Base-by-base conservation (phyloP, 2,888 invertebrate species). In the Drosophila tanythrix region DNA sequence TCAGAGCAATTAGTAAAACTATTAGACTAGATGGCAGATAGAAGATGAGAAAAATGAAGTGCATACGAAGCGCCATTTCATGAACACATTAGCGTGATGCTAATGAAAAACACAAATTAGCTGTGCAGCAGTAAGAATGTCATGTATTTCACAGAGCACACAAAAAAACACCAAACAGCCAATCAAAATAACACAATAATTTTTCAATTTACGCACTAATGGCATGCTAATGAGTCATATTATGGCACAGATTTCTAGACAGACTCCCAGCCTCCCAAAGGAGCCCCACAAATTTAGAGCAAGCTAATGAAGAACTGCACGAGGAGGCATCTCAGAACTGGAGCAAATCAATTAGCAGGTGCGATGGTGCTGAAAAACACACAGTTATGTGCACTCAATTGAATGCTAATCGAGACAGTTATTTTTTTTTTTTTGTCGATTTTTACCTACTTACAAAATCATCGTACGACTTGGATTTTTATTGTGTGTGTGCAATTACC, bases 281-380 rank as follows among this genome's bases (percentile, higher is more conserved):
- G 58, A 51, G 52, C 48, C 33, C 25, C 53, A 35, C 60, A 67
- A 70, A 60, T 72, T 35, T 59, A 63, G 77, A 57, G 27, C 36
- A 56, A 50, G 10, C 66, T 60, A 71, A 71, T 71, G 67, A 80
- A 65, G 31, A 56, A 43, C 25, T 53, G 38, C 59, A 36, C 33
- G 29, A 29, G 21, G 18, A 35, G 46, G 46, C 15, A 31, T 59
- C 50, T 48, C 35, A 27, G 59, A 77, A 68, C 27, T 83, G 61
- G 83, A 76, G 67, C 88, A 84, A 87, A 75, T 79, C 77, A 85
- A 88, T 85, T 85, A 89, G 55, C 85, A 89, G 88, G 63, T 84
- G 67, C 48, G 68, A 58, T 59, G 62, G 56, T 56, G 62, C 46
- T 74, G 66, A 73, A 82, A 76, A 78, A 62, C 72, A 89, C 85